phyloP scores from a whole-genome alignment of 1,140 invertebrate species.

The Pectinophora gossypiella region DNA sequence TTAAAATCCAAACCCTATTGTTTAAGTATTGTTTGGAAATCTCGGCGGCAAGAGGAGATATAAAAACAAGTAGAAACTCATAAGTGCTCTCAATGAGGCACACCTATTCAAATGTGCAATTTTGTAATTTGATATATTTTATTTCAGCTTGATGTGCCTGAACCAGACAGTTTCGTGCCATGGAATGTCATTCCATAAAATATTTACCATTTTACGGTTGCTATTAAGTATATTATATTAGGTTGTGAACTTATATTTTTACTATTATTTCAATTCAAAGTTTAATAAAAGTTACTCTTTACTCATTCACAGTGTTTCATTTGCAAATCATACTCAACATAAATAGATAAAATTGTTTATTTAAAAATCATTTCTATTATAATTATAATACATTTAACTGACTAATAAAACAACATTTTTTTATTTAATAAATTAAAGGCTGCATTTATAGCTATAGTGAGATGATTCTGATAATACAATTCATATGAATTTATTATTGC shows the following conservation, averaged over 20 bases:
- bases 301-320: neutral
- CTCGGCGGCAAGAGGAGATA: no score
- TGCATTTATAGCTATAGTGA: neutral
- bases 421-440: neutral
- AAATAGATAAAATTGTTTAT: slow-evolving; percentile 42
- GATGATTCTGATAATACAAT: neutral
- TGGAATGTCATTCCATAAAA: slow-evolving; percentile 78
- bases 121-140: slow-evolving; percentile 7
- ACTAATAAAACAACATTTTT: slow-evolving; percentile 41
- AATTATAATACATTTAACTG: slow-evolving; percentile 42
- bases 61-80: no score
- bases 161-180: slow-evolving; percentile 72
- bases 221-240: no score
- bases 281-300: neutral
- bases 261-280: no score
- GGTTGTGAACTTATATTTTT: no score
- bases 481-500: neutral
- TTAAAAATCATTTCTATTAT: slow-evolving; percentile 47
- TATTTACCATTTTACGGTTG: neutral
- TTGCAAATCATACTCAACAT: neutral
- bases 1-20: no score
- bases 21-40: no score
- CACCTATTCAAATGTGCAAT: neutral
- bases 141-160: slow-evolving; percentile 70
- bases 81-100: no score